Percentiles rank a stretch among this genome's conserved stretches.
These are phyloP conservation scores for Astyanax mexicanus DNA, from an alignment of 2,797 vertebrate genomes.

Conservation along the genomic window DNA sequence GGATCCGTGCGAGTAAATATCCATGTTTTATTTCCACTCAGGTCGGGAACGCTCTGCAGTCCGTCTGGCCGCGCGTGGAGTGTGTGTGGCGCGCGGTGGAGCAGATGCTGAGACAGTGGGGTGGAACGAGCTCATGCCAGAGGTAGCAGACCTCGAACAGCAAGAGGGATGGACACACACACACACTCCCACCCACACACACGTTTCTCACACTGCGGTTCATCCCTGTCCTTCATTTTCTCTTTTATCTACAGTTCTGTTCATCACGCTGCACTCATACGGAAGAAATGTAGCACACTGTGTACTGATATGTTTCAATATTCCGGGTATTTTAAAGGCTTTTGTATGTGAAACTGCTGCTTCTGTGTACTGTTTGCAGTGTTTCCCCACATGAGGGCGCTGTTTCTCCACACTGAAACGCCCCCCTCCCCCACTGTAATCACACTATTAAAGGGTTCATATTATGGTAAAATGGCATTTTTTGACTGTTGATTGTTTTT, in stretches of 20 bases:
- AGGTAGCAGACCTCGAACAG: conserved; percentile 56
- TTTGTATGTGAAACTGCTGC: not conserved
- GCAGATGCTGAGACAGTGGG: conserved; percentile 57
- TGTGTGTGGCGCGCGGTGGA: conserved; percentile 48
- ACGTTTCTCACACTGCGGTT: not conserved
- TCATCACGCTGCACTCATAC: not conserved
- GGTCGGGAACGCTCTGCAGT: conserved; percentile 43
- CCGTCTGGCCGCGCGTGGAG: conserved; percentile 45
- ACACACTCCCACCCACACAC: conserved; percentile 11
- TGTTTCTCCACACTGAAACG: conserved; percentile 65
- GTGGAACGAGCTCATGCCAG: conserved; percentile 50
- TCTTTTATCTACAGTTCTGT: no score
- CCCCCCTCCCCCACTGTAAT: not conserved
- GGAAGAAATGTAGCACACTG: no score
- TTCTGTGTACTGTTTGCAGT: conserved; percentile 31
- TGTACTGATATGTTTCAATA: no score
- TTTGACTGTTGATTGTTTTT: no score
- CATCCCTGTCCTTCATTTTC: not conserved
- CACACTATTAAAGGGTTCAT: not conserved
- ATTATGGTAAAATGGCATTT: no score
- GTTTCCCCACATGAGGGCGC: conserved; percentile 75
- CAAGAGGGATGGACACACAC: conserved; percentile 37
- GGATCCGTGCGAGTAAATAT: conserved; percentile 1
- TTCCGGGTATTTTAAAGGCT: not conserved
- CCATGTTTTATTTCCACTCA: conserved; percentile 38